phyloP scores from a whole-genome alignment of 2,888 invertebrate genomes.

The Halictus ligatus region DNA sequence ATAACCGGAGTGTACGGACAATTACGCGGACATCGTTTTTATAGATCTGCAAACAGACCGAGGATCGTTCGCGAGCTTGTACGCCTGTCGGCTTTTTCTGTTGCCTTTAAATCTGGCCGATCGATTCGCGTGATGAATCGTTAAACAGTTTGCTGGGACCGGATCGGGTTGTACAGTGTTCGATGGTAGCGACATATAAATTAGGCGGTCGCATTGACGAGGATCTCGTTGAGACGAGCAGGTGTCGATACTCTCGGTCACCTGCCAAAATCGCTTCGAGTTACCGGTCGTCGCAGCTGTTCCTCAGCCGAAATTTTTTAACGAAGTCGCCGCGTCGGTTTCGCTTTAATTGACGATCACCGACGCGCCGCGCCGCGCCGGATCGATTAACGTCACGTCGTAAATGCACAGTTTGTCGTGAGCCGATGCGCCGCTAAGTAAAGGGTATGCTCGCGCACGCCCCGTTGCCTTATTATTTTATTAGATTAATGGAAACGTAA shows the following conservation, averaged over 20 bases:
- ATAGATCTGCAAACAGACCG: conserved; percentile 9
- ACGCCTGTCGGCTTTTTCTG: conserved; percentile 5
- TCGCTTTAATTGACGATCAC: conserved; percentile 41
- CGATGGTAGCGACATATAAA: conserved; percentile 43
- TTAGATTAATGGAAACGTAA: conserved; percentile 42
- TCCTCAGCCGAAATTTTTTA: conserved; percentile 27
- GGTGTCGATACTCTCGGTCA: conserved; percentile 63
- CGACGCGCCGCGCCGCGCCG: neutral
- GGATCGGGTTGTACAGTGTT: conserved; percentile 2
- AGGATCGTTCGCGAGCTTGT: conserved; percentile 30
- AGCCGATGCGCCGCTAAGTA: conserved; percentile 41
- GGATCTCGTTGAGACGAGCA: conserved; percentile 50
- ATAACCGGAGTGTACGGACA: neutral
- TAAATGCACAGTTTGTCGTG: conserved; percentile 38
- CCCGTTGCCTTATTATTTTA: conserved; percentile 25
- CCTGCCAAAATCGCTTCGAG: conserved; percentile 66
- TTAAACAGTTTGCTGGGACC: conserved; percentile 15
- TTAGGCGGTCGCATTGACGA: conserved; percentile 55
- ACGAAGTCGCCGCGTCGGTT: conserved; percentile 19
- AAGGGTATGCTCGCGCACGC: conserved; percentile 9
- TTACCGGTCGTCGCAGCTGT: conserved; percentile 58
- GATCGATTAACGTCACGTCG: conserved; percentile 44
- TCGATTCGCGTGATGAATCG: conserved; percentile 39
- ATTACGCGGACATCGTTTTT: neutral
- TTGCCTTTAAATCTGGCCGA: conserved; percentile 41